Conservation (phyloP, 2,113 vertebrate species). For the Picathartes gymnocephalus region DNA sequence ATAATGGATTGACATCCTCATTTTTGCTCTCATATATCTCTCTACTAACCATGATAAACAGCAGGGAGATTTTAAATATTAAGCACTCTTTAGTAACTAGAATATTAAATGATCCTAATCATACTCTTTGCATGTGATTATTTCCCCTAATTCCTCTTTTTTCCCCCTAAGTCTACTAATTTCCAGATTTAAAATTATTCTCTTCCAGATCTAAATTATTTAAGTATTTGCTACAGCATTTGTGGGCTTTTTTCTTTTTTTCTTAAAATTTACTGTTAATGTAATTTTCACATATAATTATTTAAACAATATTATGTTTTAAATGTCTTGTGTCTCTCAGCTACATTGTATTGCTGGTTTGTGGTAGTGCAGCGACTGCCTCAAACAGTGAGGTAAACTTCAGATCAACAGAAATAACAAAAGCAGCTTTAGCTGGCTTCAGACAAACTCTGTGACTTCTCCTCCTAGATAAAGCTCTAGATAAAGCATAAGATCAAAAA, state of each 20-base stretch:
- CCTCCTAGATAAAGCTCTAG: neutral
- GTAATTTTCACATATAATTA: neutral
- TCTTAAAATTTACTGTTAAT: neutral
- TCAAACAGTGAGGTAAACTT: neutral
- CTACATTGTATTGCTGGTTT: neutral
- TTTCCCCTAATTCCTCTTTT: neutral
- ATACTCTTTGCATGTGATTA: neutral
- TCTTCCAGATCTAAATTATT: neutral
- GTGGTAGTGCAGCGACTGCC: neutral
- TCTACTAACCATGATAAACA: conserved; percentile 28
- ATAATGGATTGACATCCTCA: neutral
- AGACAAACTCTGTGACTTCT: neutral
- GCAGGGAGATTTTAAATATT: conserved; percentile 44
- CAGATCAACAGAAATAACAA: neutral
- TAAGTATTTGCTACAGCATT: neutral
- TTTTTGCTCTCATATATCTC: neutral
- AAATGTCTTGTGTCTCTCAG: neutral
- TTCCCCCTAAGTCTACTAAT: neutral
- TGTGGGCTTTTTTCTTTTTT: neutral
- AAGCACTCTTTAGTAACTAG: conserved; percentile 34
- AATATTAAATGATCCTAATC: conserved; percentile 37
- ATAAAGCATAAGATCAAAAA: neutral
- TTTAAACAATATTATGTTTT: neutral
- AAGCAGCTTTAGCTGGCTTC: neutral
- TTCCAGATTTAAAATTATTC: neutral